A percentile compares a stretch with the other conserved stretches of the same genome.
Conservation (phyloP, 2,113 vertebrate genomes). For the Podarcis cretensis region DNA sequence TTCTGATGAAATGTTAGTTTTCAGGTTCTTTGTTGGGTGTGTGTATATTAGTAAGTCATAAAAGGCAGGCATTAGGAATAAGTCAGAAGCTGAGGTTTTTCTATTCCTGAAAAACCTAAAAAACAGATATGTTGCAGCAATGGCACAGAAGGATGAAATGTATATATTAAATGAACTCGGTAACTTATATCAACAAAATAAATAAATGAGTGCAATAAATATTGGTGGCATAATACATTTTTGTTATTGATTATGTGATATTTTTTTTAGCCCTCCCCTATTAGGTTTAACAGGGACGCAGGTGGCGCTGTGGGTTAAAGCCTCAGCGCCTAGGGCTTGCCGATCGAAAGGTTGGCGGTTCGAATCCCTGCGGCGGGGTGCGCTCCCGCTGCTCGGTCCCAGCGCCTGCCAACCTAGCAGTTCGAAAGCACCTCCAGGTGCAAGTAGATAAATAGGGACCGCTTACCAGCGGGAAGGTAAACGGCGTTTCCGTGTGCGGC, state of each 20-base stretch:
- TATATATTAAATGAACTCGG: background rate
- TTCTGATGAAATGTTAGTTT: background rate
- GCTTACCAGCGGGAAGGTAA: too few species aligned
- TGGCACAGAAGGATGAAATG: background rate
- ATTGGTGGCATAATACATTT: background rate
- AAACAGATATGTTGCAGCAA: background rate
- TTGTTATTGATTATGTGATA: too few species aligned
- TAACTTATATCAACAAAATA: background rate
- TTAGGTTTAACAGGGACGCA: background rate
- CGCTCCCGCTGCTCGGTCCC: too few species aligned
- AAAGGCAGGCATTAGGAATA: background rate
- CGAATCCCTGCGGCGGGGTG: too few species aligned
- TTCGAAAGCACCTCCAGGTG: too few species aligned
- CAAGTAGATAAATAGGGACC: too few species aligned
- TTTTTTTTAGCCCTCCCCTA: too few species aligned
- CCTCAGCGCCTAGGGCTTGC: too few species aligned
- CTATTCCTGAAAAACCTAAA: background rate
- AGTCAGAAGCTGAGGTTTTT: background rate
- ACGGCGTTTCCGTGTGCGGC: too few species aligned
- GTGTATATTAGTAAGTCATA: background rate
- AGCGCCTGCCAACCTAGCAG: too few species aligned
- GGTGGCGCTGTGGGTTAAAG: too few species aligned
- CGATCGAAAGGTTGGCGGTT: too few species aligned
- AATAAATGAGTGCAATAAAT: background rate
- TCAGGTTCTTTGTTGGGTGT: background rate